phyloP scores from a whole-genome alignment of 2,888 invertebrate species.

The Papilio demoleus region DNA sequence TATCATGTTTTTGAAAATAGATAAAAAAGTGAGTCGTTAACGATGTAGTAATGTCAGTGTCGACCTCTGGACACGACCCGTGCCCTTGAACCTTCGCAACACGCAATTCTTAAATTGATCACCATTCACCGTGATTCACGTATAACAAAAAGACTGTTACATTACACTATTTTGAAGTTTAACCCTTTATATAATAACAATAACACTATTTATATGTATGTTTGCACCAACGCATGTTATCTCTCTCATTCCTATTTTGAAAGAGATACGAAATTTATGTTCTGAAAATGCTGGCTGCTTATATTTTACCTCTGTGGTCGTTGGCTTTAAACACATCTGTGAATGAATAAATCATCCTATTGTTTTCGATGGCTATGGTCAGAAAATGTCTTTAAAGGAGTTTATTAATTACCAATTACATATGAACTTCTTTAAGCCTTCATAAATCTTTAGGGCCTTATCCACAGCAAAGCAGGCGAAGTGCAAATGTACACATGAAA shows the following conservation, averaged over 20 bases:
- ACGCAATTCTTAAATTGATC: constrained; percentile 29
- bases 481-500: too few species aligned
- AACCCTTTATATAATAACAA: too few species aligned
- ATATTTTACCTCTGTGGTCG: too few species aligned
- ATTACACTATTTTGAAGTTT: too few species aligned
- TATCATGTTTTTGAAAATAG: constrained; percentile 8
- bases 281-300: neutral
- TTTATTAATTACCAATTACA: neutral
- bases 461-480: too few species aligned
- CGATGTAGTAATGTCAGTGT: constrained; percentile 8
- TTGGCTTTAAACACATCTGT: neutral
- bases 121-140: neutral
- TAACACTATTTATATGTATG: too few species aligned
- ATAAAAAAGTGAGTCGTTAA: constrained; percentile 5
- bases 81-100: constrained; percentile 28
- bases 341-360: neutral
- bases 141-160: constrained; percentile 3
- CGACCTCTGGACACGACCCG: constrained; percentile 26
- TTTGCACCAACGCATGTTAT: too few species aligned
- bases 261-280: too few species aligned
- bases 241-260: too few species aligned
- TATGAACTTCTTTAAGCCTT: too few species aligned
- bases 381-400: neutral
- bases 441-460: too few species aligned
- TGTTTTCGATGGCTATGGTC: neutral